A percentile compares a stretch with the other conserved stretches of the same genome.
These are phyloP conservation scores for Phoxinus dragarum DNA, from an alignment of 2,797 vertebrate species.

Conservation along the genomic window DNA sequence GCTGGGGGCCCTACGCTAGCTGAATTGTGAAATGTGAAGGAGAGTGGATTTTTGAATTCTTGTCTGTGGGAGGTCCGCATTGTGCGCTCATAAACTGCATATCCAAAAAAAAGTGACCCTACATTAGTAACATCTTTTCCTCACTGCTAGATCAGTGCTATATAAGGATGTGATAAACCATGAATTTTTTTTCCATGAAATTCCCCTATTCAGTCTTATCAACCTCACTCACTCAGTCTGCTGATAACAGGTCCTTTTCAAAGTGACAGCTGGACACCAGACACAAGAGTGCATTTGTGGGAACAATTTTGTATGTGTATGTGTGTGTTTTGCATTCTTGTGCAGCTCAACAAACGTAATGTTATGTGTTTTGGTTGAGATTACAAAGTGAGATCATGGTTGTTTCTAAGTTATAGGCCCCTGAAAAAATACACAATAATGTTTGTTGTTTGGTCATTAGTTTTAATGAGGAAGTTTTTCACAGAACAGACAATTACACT, in stretches of 20 bases:
- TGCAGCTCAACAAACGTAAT: background rate
- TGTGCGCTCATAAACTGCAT: background rate
- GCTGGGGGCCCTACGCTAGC: constrained; percentile 8
- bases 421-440: background rate
- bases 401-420: background rate
- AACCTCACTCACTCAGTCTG: constrained; percentile 29
- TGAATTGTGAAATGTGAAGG: constrained; percentile 22
- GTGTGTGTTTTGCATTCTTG: constrained; percentile 9
- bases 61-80: constrained; percentile 38
- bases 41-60: constrained; percentile 25
- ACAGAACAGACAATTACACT: background rate
- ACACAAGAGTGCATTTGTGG: constrained; percentile 20
- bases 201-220: constrained; percentile 64
- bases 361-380: background rate
- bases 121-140: background rate
- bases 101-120: constrained; percentile 1
- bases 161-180: constrained; percentile 71
- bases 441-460: background rate
- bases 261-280: constrained; percentile 23
- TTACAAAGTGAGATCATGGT: background rate
- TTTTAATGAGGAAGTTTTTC: background rate
- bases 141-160: constrained; percentile 63
- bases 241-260: constrained; percentile 55
- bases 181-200: constrained; percentile 63
- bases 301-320: background rate